Conservation (phyloP, 2,113 vertebrate species). For the Grantiella picta region DNA sequence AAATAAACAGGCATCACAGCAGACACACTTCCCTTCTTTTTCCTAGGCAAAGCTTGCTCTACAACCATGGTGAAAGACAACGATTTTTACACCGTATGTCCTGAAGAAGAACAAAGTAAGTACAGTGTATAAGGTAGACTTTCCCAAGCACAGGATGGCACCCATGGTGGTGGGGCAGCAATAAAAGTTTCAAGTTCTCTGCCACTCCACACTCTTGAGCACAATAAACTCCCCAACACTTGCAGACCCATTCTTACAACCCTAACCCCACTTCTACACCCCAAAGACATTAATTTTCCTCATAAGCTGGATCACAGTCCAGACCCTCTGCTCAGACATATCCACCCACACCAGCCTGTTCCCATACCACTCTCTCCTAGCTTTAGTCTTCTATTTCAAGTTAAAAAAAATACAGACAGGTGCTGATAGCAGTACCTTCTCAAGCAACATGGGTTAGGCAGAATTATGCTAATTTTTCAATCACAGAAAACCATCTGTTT, state of each 20-base stretch:
- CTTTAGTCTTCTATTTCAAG: background rate
- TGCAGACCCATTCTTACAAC: background rate
- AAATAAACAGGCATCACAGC: background rate
- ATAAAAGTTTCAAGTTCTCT: background rate
- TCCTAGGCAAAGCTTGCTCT: background rate
- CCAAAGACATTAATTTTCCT: background rate
- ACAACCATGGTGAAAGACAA: background rate
- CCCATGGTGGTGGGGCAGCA: background rate
- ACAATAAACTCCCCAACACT: too few species aligned
- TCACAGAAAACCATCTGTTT: background rate
- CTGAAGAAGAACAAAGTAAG: background rate
- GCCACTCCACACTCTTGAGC: accelerated
- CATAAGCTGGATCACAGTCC: background rate
- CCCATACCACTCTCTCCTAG: background rate
- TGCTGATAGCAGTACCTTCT: background rate
- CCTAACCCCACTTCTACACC: background rate
- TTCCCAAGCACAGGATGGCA: background rate
- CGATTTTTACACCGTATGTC: accelerated
- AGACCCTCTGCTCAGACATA: background rate
- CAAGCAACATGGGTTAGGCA: background rate
- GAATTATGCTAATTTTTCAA: background rate
- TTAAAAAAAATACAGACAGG: background rate
- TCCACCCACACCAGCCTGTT: background rate
- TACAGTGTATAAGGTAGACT: background rate
- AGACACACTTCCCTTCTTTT: background rate